Evolutionary conservation across 2,113 vertebrate species (phyloP).

Genomic region (Raja brachyura): DNA sequence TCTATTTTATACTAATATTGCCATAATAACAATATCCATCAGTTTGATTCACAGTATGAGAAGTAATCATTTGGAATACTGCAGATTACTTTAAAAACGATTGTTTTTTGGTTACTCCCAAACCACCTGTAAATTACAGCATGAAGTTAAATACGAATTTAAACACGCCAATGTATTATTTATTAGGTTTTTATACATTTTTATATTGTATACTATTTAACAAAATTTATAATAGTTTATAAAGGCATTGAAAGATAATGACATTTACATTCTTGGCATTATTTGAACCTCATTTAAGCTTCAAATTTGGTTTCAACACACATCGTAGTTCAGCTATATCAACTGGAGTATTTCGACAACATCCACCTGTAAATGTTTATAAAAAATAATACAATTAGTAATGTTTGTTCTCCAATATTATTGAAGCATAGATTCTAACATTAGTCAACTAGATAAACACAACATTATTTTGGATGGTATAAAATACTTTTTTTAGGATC

Average conservation of each 20-base stretch:
- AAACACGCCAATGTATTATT: neutral
- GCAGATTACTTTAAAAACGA: neutral
- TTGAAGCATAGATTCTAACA: neutral
- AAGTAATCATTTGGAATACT: neutral
- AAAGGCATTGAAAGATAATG: too few species aligned
- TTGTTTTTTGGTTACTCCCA: neutral
- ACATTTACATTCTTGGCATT: slow-evolving; percentile 5
- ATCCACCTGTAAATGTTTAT: slow-evolving; percentile 54
- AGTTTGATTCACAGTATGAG: neutral
- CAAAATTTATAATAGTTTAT: neutral
- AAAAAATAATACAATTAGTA: slow-evolving; percentile 18
- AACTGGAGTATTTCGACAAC: slow-evolving; percentile 56
- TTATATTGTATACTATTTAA: neutral
- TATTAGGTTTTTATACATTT: neutral
- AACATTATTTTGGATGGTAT: neutral
- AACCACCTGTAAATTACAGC: neutral
- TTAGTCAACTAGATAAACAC: neutral
- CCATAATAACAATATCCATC: neutral
- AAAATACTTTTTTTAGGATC: neutral
- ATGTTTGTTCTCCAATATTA: neutral
- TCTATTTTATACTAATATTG: neutral
- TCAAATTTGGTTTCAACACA: neutral
- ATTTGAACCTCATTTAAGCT: neutral
- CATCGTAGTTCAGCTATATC: slow-evolving; percentile 52
- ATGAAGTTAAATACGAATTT: neutral